Conservation (phyloP, 2,113 vertebrate genomes). For the Stegostoma tigrinum region DNA sequence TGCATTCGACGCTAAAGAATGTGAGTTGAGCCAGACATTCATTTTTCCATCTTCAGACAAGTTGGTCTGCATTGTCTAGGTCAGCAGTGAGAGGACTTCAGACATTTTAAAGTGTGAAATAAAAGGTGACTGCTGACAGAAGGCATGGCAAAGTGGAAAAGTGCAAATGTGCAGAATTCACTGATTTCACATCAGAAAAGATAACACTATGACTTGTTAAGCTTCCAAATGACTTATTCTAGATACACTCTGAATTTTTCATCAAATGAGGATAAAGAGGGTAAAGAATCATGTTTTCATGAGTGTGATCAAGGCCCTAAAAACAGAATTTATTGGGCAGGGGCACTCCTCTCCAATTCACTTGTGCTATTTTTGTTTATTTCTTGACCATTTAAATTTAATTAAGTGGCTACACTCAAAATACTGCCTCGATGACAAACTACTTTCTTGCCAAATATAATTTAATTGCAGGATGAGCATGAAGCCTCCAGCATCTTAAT, state of each 20-base stretch:
- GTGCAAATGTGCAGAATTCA: background rate
- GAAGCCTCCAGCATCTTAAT: background rate
- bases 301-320: constrained; percentile 40
- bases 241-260: constrained; percentile 40
- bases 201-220: constrained; percentile 32
- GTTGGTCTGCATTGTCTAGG: background rate
- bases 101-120: background rate
- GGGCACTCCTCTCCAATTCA: background rate
- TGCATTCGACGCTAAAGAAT: background rate
- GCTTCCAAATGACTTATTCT: constrained; percentile 42
- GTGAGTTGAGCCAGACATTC: background rate
- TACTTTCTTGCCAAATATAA: background rate
- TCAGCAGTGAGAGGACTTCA: background rate
- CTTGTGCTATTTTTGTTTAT: background rate
- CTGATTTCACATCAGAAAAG: background rate
- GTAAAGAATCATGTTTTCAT: constrained; percentile 33
- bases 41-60: background rate
- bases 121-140: background rate
- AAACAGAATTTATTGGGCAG: constrained; percentile 42
- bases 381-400: background rate
- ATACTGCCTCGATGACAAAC: background rate
- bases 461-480: background rate
- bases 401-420: background rate
- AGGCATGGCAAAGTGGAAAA: background rate
- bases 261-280: constrained; percentile 21